A percentile compares a stretch with the other conserved stretches of the same genome.
Conservation (phyloP, 2,797 vertebrate species). For the Tiaroga cobitis region DNA sequence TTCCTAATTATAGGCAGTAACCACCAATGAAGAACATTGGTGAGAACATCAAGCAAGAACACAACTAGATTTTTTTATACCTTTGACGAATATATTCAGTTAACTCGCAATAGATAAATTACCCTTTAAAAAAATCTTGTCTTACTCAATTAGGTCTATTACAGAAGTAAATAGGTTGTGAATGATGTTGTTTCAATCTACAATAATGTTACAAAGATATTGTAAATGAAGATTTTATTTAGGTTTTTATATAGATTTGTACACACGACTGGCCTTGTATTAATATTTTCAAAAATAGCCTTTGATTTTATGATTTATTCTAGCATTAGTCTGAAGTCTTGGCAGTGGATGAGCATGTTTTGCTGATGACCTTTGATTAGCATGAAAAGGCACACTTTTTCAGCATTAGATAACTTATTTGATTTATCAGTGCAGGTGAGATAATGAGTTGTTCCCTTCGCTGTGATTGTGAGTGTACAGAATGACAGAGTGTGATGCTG, state of each 20-base stretch:
- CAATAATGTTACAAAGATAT: neutral
- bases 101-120: neutral
- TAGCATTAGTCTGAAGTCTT: constrained; percentile 3
- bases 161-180: neutral
- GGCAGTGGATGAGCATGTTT: neutral
- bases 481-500: constrained; percentile 48
- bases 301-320: constrained; percentile 10
- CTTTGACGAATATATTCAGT: neutral
- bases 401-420: neutral
- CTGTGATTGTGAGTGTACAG: constrained; percentile 43
- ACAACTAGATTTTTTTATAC: neutral
- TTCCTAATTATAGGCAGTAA: constrained; percentile 47
- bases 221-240: neutral
- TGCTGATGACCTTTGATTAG: constrained; percentile 43
- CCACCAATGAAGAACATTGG: constrained; percentile 31
- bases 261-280: neutral
- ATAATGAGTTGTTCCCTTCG: constrained; percentile 34
- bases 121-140: neutral
- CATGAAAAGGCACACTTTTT: neutral
- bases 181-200: neutral
- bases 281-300: neutral
- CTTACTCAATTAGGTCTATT: neutral
- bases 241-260: too few species aligned
- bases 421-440: constrained; percentile 47
- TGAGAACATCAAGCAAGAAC: constrained; percentile 40